phyloP scores from a whole-genome alignment of 2,888 invertebrate species.

The Agrochola circellaris region DNA sequence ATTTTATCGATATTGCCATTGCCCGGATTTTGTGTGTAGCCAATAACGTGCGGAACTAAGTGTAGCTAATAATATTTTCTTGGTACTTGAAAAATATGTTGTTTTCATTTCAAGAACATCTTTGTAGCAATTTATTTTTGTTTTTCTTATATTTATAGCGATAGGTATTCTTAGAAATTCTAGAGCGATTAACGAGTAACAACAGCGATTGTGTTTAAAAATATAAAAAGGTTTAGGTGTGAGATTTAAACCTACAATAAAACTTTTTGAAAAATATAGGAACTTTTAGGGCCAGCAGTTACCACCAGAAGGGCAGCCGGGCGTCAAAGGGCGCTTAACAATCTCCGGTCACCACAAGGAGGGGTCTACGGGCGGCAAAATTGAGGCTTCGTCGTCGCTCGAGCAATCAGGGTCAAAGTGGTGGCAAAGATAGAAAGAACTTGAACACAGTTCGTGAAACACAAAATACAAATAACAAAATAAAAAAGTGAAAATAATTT shows the following conservation, averaged over 20 bases:
- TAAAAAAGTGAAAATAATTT: too few relatives aligned
- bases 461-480: too few relatives aligned
- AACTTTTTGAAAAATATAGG: not conserved
- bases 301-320: too few relatives aligned
- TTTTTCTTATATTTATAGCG: not conserved
- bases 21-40: conserved; percentile 10
- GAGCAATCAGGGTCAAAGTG: too few relatives aligned
- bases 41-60: conserved; percentile 11
- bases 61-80: conserved; percentile 7
- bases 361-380: too few relatives aligned
- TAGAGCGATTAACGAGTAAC: too few relatives aligned
- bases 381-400: too few relatives aligned
- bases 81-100: conserved; percentile 16
- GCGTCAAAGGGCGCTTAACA: too few relatives aligned
- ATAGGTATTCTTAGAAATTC: not conserved
- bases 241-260: not conserved
- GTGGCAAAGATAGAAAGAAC: too few relatives aligned
- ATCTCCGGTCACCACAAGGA: too few relatives aligned
- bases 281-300: too few relatives aligned
- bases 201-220: not conserved
- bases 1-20: conserved; percentile 16
- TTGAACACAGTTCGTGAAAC: too few relatives aligned
- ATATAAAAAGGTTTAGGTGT: not conserved
- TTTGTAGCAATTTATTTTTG: not conserved
- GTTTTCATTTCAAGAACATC: not conserved